Evolutionary conservation across 2,797 vertebrate genomes (phyloP).

Genomic region (Catostomus latipinnis): DNA sequence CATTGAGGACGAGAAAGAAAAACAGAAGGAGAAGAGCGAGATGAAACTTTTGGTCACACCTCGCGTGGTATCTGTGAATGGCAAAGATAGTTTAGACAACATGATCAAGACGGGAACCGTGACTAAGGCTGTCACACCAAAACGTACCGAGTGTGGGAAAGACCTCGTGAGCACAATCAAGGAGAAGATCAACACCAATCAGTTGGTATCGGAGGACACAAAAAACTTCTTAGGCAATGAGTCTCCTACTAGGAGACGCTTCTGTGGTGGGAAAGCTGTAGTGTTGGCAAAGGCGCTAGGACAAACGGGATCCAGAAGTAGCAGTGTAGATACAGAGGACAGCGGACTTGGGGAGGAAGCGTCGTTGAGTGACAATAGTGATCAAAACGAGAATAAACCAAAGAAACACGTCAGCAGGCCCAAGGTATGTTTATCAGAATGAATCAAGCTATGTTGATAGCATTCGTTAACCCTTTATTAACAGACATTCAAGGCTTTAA

Average conservation of each 20-base stretch:
- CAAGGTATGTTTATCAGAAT: constrained; percentile 69
- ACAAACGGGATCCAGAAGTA: constrained; percentile 68
- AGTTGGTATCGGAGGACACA: constrained; percentile 65
- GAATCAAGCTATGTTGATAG: not conserved
- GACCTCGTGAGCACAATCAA: constrained; percentile 71
- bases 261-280: constrained; percentile 59
- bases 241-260: constrained; percentile 76
- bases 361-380: constrained; percentile 66
- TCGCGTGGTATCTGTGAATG: constrained; percentile 53
- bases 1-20: constrained; percentile 55
- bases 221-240: constrained; percentile 72
- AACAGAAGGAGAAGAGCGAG: constrained; percentile 53
- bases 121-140: constrained; percentile 66
- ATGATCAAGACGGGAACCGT: constrained; percentile 69
- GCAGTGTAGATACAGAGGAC: constrained; percentile 77
- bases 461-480: too few species aligned
- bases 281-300: constrained; percentile 54
- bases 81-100: constrained; percentile 22
- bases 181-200: constrained; percentile 68
- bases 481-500: constrained; percentile 3
- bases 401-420: constrained; percentile 64
- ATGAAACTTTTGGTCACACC: constrained; percentile 65
- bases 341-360: constrained; percentile 77
- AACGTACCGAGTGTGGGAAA: constrained; percentile 65
- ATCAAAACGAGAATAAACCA: constrained; percentile 49